Conservation (phyloP, 2,888 invertebrate species). For the Rapana venosa region DNA sequence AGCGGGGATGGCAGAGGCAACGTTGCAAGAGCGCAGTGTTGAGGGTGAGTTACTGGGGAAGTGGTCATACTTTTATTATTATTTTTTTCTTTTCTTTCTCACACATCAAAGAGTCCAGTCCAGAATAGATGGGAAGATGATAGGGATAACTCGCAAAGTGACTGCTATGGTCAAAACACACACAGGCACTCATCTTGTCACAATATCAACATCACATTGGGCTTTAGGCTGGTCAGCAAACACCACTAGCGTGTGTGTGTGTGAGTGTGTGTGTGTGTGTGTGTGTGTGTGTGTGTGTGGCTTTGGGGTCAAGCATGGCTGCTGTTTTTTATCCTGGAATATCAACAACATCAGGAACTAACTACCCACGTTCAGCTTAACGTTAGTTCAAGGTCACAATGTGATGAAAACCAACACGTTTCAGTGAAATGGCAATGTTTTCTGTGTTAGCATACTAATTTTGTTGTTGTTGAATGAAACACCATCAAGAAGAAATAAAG, state of each 20-base stretch:
- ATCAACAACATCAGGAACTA: too few relatives aligned
- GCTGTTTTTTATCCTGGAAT: too few relatives aligned
- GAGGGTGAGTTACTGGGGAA: not conserved
- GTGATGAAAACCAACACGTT: too few relatives aligned
- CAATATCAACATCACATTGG: not conserved
- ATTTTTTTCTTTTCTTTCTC: not conserved
- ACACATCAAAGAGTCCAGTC: not conserved
- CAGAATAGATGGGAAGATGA: not conserved
- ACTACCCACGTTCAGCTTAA: too few relatives aligned
- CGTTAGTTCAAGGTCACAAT: too few relatives aligned
- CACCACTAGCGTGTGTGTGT: not conserved
- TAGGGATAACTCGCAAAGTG: not conserved
- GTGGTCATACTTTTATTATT: not conserved
- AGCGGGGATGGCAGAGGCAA: not conserved
- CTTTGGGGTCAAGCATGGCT: too few relatives aligned
- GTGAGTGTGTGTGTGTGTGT: not conserved
- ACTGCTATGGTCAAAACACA: not conserved
- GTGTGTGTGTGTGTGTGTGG: slow-evolving; percentile 20
- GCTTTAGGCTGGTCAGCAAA: too few relatives aligned
- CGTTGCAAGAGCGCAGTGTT: not conserved
- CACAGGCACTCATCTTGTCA: not conserved
- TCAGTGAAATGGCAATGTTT: too few relatives aligned
- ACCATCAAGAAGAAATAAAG: too few relatives aligned
- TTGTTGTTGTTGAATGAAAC: too few relatives aligned
- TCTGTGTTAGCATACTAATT: too few relatives aligned